Evolutionary conservation across 2,113 vertebrate genomes (phyloP), one percentile per base, ranked within the genome.

Genomic region (Alectura lathami): DNA sequence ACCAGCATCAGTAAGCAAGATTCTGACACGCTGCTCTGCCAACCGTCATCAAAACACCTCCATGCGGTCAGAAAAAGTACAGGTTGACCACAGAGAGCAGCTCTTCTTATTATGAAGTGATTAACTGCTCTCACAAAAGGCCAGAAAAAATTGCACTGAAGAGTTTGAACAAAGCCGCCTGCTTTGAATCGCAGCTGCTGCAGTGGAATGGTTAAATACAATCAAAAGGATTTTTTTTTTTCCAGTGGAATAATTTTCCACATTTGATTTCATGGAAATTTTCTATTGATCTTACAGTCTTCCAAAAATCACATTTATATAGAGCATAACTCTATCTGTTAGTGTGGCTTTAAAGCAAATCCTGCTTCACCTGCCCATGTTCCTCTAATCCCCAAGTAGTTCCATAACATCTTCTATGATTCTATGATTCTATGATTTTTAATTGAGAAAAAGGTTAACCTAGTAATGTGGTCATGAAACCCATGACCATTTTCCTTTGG

Each of bases 21-120:
- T 85, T 50, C 54, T 85, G 87, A 91, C 93, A 87, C 1, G 0
- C 50, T 83, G 91, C 67, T 95, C 93, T 95, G 93, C 87, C 91
- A 94, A 2, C 78, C 75, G 62, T 95, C 94, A 94, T 64, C 77
- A 54, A 69, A 96, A 95, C 96, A 95, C 89, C 87, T 91, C 93
- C 18, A n/a, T 66, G 82, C 12, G 0, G 78, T 83, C 82, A 94
- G 94, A 75, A 92, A 83, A 94, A 94, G 70, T 51, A 87, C 2
- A 57, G 60, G 69, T 54, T 85, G 78, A 94, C 78, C 74, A 85
- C 74, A 94, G 88, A 88, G 73, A 91, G 56, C 36, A 60, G 67
- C 34, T 87, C 59, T 93, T n/a, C 69, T 66, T 69, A 29, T 66
- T 89, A 56, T 29, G 70, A 80, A 91, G 80, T 80, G 62, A 94